Evolutionary conservation across 2,888 invertebrate species (phyloP), one percentile per base, ranked within the genome.

Genomic region (Agrotis exclamationis): DNA sequence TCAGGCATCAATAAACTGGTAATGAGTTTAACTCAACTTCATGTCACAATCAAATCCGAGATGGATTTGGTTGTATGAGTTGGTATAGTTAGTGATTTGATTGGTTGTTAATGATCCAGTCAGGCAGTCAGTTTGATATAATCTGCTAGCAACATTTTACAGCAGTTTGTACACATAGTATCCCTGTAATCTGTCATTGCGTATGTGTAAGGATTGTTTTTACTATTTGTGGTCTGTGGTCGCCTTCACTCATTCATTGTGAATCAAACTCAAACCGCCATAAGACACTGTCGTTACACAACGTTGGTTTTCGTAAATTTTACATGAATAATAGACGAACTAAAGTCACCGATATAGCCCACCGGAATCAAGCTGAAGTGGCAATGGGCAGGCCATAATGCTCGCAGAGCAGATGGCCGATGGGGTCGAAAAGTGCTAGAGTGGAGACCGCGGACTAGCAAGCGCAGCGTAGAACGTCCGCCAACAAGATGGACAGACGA

Each of bases 61-160:
- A n/a, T n/a, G n/a, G n/a, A n/a, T n/a, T n/a, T n/a, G n/a, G n/a
- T n/a, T n/a, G n/a, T n/a, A n/a, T n/a, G n/a, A n/a, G n/a, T n/a
- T n/a, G n/a, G n/a, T n/a, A n/a, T n/a, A 33, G 5, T 51, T 45
- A 22, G 3, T 51, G 13, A 39, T 73, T 33, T 11, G 14, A 67
- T 66, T 51, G 39, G 20, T 22, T 71, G 22, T 58, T 54, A 20
- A 22, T 60, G 14, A 18, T 24, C 28, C 14, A 62, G 24, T 13
- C 33, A 71, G 44, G 16, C 22, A 45, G 20, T 45, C 45, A 47
- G 9, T 62, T 73, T 20, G 24, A 39, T 20, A 45, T 18, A 45
- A 24, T 9, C 18, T 9, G 9, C 24, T 39, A n/a, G 14, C 18
- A n/a, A n/a, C n/a, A n/a, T 24, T 24, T 53, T 18, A 24, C 28